A percentile compares a stretch with the other conserved stretches of the same genome.
phyloP scores from a whole-genome alignment of 1,140 invertebrate species.

The Eriosoma lanigerum region DNA sequence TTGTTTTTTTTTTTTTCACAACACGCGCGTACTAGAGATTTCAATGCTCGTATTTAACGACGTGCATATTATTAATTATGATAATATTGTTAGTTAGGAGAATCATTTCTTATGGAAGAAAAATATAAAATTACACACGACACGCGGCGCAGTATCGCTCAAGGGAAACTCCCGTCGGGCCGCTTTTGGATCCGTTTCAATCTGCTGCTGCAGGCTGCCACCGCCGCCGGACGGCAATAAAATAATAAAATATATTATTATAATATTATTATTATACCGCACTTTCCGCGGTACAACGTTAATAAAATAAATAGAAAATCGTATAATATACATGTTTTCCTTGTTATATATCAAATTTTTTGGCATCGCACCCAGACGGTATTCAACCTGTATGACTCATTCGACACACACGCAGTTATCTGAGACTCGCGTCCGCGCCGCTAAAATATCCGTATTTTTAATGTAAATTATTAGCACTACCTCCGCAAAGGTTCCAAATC shows the following conservation, averaged over 20 bases:
- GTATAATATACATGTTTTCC: not conserved
- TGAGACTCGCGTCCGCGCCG: too few relatives aligned
- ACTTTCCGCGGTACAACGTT: not conserved
- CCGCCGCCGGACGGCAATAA: not conserved
- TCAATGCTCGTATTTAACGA: too few relatives aligned
- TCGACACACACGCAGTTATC: not conserved
- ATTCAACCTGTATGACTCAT: conserved; percentile 30
- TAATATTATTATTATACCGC: too few relatives aligned
- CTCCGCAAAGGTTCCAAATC: not conserved
- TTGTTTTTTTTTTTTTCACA: too few relatives aligned
- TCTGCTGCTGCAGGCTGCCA: not conserved
- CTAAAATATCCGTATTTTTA: too few relatives aligned
- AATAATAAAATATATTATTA: not conserved
- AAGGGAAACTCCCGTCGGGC: not conserved
- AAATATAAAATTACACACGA: not conserved
- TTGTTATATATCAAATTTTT: conserved; percentile 31
- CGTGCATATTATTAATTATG: too few relatives aligned
- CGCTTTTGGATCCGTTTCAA: conserved; percentile 23
- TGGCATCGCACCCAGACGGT: conserved; percentile 37
- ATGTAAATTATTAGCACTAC: too few relatives aligned
- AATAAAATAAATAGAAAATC: conserved; percentile 24
- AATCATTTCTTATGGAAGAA: too few relatives aligned
- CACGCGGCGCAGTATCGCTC: not conserved
- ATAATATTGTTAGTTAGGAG: too few relatives aligned
- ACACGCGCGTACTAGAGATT: too few relatives aligned